Conservation (phyloP, 2,888 invertebrate species). For the Orgyia antiqua region DNA sequence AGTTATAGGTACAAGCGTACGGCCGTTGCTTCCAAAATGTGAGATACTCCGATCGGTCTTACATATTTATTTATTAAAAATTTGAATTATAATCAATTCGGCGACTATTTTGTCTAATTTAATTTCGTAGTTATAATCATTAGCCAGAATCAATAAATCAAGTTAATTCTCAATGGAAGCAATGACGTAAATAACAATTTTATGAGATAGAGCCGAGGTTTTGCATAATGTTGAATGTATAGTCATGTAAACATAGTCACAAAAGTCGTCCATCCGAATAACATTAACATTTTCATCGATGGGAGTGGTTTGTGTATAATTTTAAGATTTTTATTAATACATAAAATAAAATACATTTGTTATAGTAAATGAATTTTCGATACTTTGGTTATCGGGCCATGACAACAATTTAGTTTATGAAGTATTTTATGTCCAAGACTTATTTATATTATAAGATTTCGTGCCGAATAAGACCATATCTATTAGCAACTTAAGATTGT, state of each 20-base stretch:
- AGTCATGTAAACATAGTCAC: constrained; percentile 68
- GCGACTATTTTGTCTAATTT: constrained; percentile 15
- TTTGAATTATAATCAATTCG: constrained; percentile 18
- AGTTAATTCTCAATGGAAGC: constrained; percentile 39
- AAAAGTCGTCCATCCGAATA: constrained; percentile 56
- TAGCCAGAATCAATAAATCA: constrained; percentile 22
- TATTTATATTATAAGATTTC: constrained; percentile 54
- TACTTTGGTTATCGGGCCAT: constrained; percentile 72
- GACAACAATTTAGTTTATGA: constrained; percentile 63
- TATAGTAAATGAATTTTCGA: constrained; percentile 58
- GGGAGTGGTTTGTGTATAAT: constrained; percentile 70
- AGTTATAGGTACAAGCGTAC: constrained; percentile 48
- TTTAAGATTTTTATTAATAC: constrained; percentile 54
- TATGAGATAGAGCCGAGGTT: constrained; percentile 47
- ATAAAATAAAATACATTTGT: constrained; percentile 55
- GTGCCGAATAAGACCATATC: constrained; percentile 32
- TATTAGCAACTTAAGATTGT: constrained; percentile 22
- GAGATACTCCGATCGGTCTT: constrained; percentile 11
- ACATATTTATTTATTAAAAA: constrained; percentile 20
- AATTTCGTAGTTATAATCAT: constrained; percentile 15
- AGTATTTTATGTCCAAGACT: constrained; percentile 66
- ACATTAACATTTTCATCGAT: constrained; percentile 61
- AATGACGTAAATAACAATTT: constrained; percentile 52
- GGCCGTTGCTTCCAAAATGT: constrained; percentile 46
- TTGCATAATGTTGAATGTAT: constrained; percentile 51